Percentiles rank a stretch among this genome's conserved stretches.
phyloP scores from a whole-genome alignment of 2,113 vertebrate genomes.

The Sceloporus tristichus region DNA sequence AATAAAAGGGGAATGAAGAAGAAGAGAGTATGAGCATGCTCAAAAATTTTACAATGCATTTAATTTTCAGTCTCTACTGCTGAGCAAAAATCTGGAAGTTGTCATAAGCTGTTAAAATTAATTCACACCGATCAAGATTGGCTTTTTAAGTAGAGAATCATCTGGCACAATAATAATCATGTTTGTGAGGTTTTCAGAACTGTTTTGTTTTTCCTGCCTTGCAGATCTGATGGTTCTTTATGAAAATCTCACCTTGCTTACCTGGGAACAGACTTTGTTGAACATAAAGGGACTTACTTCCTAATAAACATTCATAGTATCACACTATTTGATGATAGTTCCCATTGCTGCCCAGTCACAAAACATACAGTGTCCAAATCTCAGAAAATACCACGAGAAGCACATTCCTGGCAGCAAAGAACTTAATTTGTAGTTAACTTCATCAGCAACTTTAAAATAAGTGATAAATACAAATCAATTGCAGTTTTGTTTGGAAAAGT shows the following conservation, averaged over 20 bases:
- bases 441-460: background rate
- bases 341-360: background rate
- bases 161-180: background rate
- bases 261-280: background rate
- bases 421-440: background rate
- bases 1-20: background rate
- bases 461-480: background rate
- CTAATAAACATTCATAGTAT: background rate
- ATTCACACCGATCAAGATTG: background rate
- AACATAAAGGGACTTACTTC: background rate
- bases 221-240: background rate
- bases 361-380: slow-evolving; percentile 3
- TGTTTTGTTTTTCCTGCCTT: slow-evolving; percentile 9
- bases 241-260: background rate
- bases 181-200: background rate
- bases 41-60: background rate
- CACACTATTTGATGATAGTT: background rate
- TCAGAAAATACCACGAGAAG: background rate
- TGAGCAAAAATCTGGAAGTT: background rate
- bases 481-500: background rate
- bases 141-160: background rate
- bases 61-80: background rate
- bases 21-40: background rate
- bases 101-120: slow-evolving; percentile 10
- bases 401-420: background rate